These are phyloP conservation scores for Stictonetta naevosa DNA, from an alignment of 2,113 vertebrate genomes.

Conservation along the genomic window DNA sequence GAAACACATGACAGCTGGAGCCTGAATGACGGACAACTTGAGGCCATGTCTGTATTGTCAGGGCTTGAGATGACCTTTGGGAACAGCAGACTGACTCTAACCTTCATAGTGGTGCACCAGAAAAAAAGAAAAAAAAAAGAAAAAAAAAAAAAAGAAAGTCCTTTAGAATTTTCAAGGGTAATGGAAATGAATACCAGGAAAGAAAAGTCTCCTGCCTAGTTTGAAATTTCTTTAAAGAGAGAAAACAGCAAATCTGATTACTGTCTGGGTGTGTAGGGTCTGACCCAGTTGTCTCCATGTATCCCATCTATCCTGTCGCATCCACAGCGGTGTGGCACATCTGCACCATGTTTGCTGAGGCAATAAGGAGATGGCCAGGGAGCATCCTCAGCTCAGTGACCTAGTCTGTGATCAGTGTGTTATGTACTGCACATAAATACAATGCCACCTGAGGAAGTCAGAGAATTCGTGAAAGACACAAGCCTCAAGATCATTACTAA, in stretches of 20 bases:
- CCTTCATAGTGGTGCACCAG: background rate
- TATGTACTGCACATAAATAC: accelerated
- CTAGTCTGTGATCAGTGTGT: background rate
- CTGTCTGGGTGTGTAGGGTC: background rate
- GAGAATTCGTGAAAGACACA: background rate
- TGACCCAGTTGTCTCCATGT: background rate
- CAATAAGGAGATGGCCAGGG: background rate
- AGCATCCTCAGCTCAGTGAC: accelerated
- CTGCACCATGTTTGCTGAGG: background rate
- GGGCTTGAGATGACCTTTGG: background rate
- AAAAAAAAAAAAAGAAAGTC: background rate
- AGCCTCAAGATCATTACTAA: background rate
- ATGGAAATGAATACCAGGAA: background rate
- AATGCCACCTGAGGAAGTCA: background rate
- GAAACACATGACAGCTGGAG: background rate
- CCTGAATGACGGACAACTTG: background rate
- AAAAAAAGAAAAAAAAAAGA: no score
- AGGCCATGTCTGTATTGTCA: background rate
- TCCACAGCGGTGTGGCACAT: background rate
- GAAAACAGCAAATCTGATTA: background rate
- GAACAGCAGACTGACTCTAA: background rate
- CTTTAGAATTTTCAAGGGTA: background rate
- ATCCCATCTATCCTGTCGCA: background rate
- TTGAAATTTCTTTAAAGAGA: background rate
- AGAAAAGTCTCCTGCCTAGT: background rate